Percentiles rank a stretch among this genome's conserved stretches.
Evolutionary conservation across 2,888 invertebrate species (phyloP).

Genomic region (Erebia ligea): DNA sequence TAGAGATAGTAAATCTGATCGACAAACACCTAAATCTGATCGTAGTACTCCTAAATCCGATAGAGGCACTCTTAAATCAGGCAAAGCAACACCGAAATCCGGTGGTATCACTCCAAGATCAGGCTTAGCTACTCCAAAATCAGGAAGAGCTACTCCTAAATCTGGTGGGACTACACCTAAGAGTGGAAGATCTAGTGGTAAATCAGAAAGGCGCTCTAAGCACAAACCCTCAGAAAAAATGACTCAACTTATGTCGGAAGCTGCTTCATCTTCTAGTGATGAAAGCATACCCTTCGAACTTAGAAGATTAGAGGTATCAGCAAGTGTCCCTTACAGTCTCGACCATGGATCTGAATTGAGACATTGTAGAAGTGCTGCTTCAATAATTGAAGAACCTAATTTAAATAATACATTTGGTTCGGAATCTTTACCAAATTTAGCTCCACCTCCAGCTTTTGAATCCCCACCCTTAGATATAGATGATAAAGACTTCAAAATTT

Average conservation of each 20-base stretch:
- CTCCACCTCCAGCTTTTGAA: slow-evolving; percentile 84
- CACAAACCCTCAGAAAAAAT: slow-evolving; percentile 80
- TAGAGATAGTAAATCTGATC: slow-evolving; percentile 77
- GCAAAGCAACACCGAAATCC: slow-evolving; percentile 73
- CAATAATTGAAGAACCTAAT: slow-evolving; percentile 82
- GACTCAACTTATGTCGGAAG: slow-evolving; percentile 80
- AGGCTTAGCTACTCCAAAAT: slow-evolving; percentile 74
- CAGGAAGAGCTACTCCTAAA: slow-evolving; percentile 72
- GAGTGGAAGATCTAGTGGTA: slow-evolving; percentile 81
- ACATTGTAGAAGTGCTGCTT: slow-evolving; percentile 83
- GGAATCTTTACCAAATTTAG: slow-evolving; percentile 89
- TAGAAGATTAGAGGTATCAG: slow-evolving; percentile 81
- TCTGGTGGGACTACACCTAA: slow-evolving; percentile 80
- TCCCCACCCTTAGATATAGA: slow-evolving; percentile 79
- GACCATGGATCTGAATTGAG: slow-evolving; percentile 78
- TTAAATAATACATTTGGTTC: slow-evolving; percentile 82
- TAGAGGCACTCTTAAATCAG: slow-evolving; percentile 72
- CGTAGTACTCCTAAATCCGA: slow-evolving; percentile 77
- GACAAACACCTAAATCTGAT: slow-evolving; percentile 76
- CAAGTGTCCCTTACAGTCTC: slow-evolving; percentile 86
- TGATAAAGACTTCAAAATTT: slow-evolving; percentile 78
- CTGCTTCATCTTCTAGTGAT: slow-evolving; percentile 84
- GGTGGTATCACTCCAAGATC: slow-evolving; percentile 73
- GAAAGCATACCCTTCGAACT: slow-evolving; percentile 80
- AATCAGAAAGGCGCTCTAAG: slow-evolving; percentile 74